Evolutionary conservation across 1,140 invertebrate genomes (phyloP).

Genomic region (Campodea augens): DNA sequence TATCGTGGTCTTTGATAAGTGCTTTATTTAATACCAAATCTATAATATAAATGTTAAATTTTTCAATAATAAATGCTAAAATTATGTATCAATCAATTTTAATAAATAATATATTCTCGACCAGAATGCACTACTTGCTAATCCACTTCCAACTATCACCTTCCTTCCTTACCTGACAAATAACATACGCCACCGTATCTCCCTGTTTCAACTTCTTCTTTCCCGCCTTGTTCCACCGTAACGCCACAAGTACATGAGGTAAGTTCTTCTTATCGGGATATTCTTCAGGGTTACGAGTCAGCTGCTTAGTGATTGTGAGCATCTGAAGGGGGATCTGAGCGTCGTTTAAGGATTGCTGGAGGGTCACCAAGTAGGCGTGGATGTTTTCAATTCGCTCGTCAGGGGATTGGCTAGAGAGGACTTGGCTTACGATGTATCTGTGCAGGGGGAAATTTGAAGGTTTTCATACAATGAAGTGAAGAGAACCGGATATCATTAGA

Average conservation of each 20-base stretch:
- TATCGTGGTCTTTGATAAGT: no score
- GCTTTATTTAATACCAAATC: no score
- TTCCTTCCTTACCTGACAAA: slow-evolving; percentile 49
- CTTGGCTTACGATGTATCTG: slow-evolving; percentile 55
- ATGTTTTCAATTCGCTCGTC: slow-evolving; percentile 76
- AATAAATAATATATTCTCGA: background rate
- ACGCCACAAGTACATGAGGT: slow-evolving; percentile 82
- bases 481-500: background rate
- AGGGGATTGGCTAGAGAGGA: slow-evolving; percentile 53
- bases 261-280: slow-evolving; percentile 69
- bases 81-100: no score
- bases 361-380: slow-evolving; percentile 37
- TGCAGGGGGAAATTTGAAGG: slow-evolving; percentile 10
- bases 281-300: slow-evolving; percentile 86
- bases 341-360: slow-evolving; percentile 45
- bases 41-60: no score
- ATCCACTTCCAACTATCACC: background rate
- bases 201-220: slow-evolving; percentile 72
- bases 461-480: background rate
- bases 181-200: slow-evolving; percentile 87
- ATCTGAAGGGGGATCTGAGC: slow-evolving; percentile 50
- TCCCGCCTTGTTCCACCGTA: slow-evolving; percentile 59
- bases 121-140: slow-evolving; percentile 2
- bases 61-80: no score
- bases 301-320: slow-evolving; percentile 81